Evolutionary conservation across 2,888 invertebrate species (phyloP).

Genomic region (Hermodice carunculata): DNA sequence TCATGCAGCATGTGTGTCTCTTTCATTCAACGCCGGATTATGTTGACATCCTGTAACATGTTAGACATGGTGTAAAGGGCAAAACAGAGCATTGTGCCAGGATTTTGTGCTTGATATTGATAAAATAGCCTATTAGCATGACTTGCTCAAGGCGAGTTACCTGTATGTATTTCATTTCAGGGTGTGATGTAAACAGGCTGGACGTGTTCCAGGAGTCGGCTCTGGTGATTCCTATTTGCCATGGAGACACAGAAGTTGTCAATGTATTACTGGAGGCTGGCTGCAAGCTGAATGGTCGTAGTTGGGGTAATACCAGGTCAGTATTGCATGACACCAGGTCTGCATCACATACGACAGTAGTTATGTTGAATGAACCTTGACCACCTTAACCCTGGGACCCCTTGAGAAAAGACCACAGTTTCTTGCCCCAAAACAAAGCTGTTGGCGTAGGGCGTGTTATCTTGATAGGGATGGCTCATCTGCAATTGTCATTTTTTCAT

Average conservation of each 20-base stretch:
- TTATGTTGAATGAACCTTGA: too few relatives aligned
- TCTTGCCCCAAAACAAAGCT: background rate
- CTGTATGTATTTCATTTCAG: conserved; percentile 1
- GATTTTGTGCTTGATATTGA: background rate
- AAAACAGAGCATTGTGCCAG: too few relatives aligned
- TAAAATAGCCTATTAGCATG: background rate
- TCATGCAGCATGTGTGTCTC: too few relatives aligned
- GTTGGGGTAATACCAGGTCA: conserved; percentile 27
- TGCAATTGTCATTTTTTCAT: too few relatives aligned
- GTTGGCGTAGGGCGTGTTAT: too few relatives aligned
- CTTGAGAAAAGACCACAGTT: background rate
- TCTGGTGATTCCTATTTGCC: conserved; percentile 23
- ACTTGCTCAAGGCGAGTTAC: background rate
- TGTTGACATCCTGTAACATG: too few relatives aligned
- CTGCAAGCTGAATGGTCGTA: conserved; percentile 20
- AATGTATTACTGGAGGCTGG: conserved; percentile 8
- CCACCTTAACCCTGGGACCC: background rate
- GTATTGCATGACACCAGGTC: background rate
- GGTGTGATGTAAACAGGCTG: conserved; percentile 24
- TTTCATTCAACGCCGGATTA: too few relatives aligned
- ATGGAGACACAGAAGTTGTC: conserved; percentile 18
- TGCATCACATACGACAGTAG: too few relatives aligned
- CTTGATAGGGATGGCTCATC: too few relatives aligned
- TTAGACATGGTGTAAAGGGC: too few relatives aligned
- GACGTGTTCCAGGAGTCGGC: conserved; percentile 29